Base-by-base conservation (phyloP, 2,888 invertebrate species). In the Aleiodes testaceus region DNA sequence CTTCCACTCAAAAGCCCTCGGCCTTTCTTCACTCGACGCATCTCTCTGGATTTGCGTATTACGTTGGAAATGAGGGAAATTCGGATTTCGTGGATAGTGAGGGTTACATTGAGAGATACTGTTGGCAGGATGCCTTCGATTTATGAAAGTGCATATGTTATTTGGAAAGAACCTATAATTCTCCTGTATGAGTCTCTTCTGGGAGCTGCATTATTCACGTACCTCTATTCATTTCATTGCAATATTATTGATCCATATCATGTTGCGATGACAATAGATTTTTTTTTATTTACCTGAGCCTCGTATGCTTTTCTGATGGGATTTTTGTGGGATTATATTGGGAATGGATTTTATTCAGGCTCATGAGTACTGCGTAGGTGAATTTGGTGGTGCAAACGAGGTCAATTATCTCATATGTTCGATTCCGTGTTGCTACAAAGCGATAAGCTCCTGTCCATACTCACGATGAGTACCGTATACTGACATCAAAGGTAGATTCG, bases 71-170 rank as follows among this genome's bases (percentile, higher is more conserved):
- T 59, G 18, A 36, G 16, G 4, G 42, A 7, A 36, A 59, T 5
- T 26, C 5, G 26, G 26, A 36, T 59, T 16, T 5, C 16, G 59
- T 7, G 16, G 42, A n/a, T 4, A 3, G 18, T 50, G 11, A 53
- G 26, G 26, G 3, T 26, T 26, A 26, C 52, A 52, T 52, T 52
- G 22, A 12, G 73, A 42, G 53, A 53, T 68, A 72, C 73, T 67
- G 72, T 74, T 70, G 73, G 71, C 75, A 75, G 68, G 45, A 67
- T 67, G 69, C 42, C 66, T 70, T 69, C 74, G 72, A 72, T 75
- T 77, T 77, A 74, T 74, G 69, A 73, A 63, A 47, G 72, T 69
- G 66, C 72, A 75, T 70, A 72, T 53, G 72, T 74, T 74, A 74
- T 75, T 77, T 75, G 59, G 68, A 64, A 50, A 69, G 69, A 30